phyloP scores from a whole-genome alignment of 2,797 vertebrate species.

The Rhyacichthys aspro region DNA sequence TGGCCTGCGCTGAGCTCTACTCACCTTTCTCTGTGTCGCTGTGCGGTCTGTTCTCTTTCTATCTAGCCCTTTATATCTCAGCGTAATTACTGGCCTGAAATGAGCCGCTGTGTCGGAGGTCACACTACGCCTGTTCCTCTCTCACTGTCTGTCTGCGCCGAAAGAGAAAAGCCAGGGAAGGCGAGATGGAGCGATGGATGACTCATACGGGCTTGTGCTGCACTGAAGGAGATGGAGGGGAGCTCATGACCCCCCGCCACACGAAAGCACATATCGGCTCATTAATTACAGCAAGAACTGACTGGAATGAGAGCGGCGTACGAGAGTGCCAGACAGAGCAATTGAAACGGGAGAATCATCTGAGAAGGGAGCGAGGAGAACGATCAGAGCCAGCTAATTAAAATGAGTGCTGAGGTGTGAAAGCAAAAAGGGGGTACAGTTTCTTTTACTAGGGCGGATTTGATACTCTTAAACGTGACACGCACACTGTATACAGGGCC shows the following conservation, averaged over 20 bases:
- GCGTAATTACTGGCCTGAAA: conserved; percentile 50
- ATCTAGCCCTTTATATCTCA: conserved; percentile 9
- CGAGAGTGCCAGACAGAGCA: conserved; percentile 51
- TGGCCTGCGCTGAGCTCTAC: background rate
- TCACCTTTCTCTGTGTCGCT: conserved; percentile 14
- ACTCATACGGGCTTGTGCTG: conserved; percentile 33
- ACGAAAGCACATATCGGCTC: conserved; percentile 70
- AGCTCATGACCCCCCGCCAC: conserved; percentile 60
- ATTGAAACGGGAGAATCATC: conserved; percentile 48
- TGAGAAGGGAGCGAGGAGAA: conserved; percentile 43
- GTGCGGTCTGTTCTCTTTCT: conserved; percentile 9
- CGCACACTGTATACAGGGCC: conserved; percentile 4
- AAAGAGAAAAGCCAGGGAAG: conserved; percentile 15
- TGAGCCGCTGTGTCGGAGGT: conserved; percentile 35
- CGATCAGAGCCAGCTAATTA: conserved; percentile 69
- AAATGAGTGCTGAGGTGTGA: conserved; percentile 71
- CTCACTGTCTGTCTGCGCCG: conserved; percentile 13
- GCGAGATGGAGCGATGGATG: conserved; percentile 36
- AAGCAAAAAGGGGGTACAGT: conserved; percentile 24
- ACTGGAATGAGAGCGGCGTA: conserved; percentile 63
- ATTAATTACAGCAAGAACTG: conserved; percentile 72
- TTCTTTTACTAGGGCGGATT: conserved; percentile 30
- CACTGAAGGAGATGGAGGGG: background rate
- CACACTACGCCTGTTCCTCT: conserved; percentile 25
- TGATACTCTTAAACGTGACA: conserved; percentile 18